Base-by-base conservation (phyloP, 2,797 vertebrate genomes). In the Gymnoscopelus braueri region DNA sequence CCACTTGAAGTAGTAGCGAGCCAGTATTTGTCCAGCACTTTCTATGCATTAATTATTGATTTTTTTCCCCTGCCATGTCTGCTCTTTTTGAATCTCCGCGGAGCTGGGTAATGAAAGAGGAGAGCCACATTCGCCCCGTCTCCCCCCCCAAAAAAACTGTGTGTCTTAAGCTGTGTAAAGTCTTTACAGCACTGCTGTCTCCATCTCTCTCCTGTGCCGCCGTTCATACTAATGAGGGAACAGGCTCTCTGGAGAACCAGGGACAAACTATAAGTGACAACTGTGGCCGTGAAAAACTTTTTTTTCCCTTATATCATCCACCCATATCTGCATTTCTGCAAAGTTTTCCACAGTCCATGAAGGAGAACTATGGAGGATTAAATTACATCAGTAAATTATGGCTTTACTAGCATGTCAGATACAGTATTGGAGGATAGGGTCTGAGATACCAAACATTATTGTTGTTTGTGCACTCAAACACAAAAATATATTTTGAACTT, bases 31-130 rank as follows among this genome's bases (percentile, higher is more conserved):
- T 87, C 82, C 80, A 81, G 60, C 81, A 83, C 39, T 79, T 84
- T 84, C 82, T 88, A 80, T 2, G 2, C 73, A 84, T 88, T 77
- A 85, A 90, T 91, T 86, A 90, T 90, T 88, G 84, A 89, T 84
- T 54, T 55, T 54, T 55, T 6, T 8, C 39, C 26, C 10, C 77
- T 53, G 72, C 80, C 75, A 60, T 77, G 74, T 83, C 73, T 69
- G 69, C 74, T 62, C 74, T 61, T 61, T 14, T 68, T 54, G 39
- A 8, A 8, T 87, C 84, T 81, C 80, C 12, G n/a, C 78, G 81
- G 85, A 79, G n/a, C 77, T 61, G 59, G 79, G 78, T 87, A 79
- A 89, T 88, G 78, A 84, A 85, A 79, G 78, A 78, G 70, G 68
- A 59, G 72, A 67, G 72, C 70, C 69, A 64, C 62, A 78, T 84